phyloP scores from a whole-genome alignment of 2,888 invertebrate genomes.

The Agrilus biguttatus region DNA sequence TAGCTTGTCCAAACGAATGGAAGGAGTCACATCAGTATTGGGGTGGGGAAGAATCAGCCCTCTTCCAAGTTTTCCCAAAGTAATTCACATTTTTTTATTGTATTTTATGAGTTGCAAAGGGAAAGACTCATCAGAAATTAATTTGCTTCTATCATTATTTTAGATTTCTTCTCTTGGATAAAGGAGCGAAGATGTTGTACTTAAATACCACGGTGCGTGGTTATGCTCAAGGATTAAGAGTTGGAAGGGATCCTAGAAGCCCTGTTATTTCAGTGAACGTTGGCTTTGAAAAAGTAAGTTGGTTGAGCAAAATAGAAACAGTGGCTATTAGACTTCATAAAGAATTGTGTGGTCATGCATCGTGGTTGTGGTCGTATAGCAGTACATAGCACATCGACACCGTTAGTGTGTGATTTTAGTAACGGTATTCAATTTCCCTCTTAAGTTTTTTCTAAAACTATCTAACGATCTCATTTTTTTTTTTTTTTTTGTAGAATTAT shows the following conservation, averaged over 20 bases:
- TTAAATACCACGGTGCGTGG: slow-evolving; percentile 73
- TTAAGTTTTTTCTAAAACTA: no score
- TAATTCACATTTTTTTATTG: slow-evolving; percentile 20
- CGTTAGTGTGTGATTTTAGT: no score
- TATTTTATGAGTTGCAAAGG: no score
- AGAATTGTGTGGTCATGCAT: no score
- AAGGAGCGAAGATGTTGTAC: slow-evolving; percentile 64
- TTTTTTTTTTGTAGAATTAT: no score
- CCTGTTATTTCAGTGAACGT: slow-evolving; percentile 60
- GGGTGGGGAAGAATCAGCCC: slow-evolving; percentile 65
- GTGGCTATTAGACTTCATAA: no score
- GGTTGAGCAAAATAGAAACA: no score
- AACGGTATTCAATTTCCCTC: no score
- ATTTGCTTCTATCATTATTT: slow-evolving; percentile 3
- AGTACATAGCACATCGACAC: no score
- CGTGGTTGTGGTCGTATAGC: no score
- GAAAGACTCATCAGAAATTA: no score
- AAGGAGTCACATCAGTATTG: slow-evolving; percentile 72
- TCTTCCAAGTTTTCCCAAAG: slow-evolving; percentile 63
- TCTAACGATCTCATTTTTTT: no score
- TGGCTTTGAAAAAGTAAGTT: slow-evolving; percentile 47
- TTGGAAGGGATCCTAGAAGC: slow-evolving; percentile 65
- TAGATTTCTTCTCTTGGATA: slow-evolving; percentile 43
- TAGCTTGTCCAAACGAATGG: slow-evolving; percentile 72
- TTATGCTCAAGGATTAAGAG: slow-evolving; percentile 70